These are phyloP conservation scores for Astatotilapia flaviijosephi DNA, from an alignment of 2,113 vertebrate genomes.

Conservation along the genomic window DNA sequence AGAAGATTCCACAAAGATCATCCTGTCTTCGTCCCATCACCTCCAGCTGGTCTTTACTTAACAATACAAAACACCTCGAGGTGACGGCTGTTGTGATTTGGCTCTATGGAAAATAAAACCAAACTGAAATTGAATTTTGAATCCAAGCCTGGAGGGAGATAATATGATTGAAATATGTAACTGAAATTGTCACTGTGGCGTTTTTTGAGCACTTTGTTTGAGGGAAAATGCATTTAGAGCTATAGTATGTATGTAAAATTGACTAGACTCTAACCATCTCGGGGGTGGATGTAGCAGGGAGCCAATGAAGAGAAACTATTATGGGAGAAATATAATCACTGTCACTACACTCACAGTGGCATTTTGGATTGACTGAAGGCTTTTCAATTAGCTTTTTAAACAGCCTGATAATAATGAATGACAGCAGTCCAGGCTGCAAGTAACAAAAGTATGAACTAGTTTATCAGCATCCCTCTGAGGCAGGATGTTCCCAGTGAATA, in stretches of 20 bases:
- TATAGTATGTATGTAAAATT: not conserved
- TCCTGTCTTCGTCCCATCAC: not conserved
- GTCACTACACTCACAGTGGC: not conserved
- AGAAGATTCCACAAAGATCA: not conserved
- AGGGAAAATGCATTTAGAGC: not conserved
- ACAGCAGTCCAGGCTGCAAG: not conserved
- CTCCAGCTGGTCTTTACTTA: not conserved
- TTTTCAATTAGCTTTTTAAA: not conserved
- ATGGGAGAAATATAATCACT: not conserved
- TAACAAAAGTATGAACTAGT: not conserved
- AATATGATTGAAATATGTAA: not conserved
- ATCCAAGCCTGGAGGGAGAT: not conserved
- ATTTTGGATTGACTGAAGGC: not conserved
- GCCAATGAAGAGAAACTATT: not conserved
- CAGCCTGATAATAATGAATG: not conserved
- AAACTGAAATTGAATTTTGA: rapidly evolving
- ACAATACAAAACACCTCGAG: not conserved
- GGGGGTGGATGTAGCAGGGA: not conserved
- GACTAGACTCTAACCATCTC: not conserved
- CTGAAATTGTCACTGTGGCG: rapidly evolving
- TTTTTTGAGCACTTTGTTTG: not conserved
- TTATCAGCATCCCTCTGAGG: not conserved
- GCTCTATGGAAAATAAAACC: not conserved
- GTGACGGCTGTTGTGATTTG: not conserved
- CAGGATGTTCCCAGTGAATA: not conserved